Evolutionary conservation across 2,113 vertebrate species (phyloP), one percentile per base, ranked within the genome.

Genomic region (Zosterops borbonicus): DNA sequence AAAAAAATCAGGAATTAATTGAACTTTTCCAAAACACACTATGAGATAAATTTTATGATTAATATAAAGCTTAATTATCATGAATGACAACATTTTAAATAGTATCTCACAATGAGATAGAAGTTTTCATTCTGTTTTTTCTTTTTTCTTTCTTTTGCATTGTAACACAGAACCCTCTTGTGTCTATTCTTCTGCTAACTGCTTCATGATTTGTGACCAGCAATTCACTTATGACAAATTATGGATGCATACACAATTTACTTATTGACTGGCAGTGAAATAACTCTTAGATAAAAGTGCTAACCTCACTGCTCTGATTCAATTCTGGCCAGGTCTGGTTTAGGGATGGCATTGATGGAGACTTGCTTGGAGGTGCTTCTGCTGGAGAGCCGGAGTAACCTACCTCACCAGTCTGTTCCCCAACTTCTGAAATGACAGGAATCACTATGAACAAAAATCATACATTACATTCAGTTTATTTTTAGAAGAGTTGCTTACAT

Each of bases 321-420:
- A 99, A 98, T 95, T 99, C 99, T 11, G 99, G 99, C 99, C 99
- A 99, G 75, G 98, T 99, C 98, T 99, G 99, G 98, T 99, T 99
- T 79, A 99, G 98, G 5, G 99, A 99, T n/a, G 99, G 99, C 99
- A 99, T 99, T 60, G 99, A 99, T 11, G 99, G 99, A 31, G 99
- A 99, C 96, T 99, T 99, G 98, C 98, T 99, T 94, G 99, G 99
- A 94, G 99, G 98, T 71, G 99, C 99, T 97, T 99, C 99, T 83
- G 98, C 99, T 42, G 99, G 99, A 71, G 99, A 99, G 93, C 98
- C 97, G 15, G 99, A 98, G 94, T 98, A 99, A 92, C 98, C 99
- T 86, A 99, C 99, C 59, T 99, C 99, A 93, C 98, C 95, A 27
- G 97, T 94, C 87, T 98, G 93, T 85, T 99, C 99, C 27, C 98